Base-by-base conservation (phyloP, 2,888 invertebrate species). In the Cabera pusaria region DNA sequence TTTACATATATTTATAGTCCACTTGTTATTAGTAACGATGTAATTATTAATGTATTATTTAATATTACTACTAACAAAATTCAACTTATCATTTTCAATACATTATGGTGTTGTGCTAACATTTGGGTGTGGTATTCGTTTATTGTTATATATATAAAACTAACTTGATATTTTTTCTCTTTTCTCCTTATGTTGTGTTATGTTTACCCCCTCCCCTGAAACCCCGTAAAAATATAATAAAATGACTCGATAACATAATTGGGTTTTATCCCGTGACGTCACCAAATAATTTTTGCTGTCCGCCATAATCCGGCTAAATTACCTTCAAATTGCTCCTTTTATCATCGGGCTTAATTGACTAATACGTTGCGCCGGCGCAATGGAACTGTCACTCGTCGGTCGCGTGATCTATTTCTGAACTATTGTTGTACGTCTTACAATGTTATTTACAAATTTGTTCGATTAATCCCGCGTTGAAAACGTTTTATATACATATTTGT, bases 401-500 rank as follows among this genome's bases (percentile, higher is more conserved):
- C 63, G 73, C 81, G 77, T 80, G 78, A 47, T 73, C 74, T 74
- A 72, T 78, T 72, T 64, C 49, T 63, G 61, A 38, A 24, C 21
- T 21, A 39, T 51, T 39, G 31, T 34, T 25, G 26, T 27, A 38
- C 56, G 49, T 52, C 49, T 52, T 44, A 39, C 49, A 31, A 43
- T 9, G 20, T 33, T 49, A 46, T 28, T 44, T 36, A 40, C 40
- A 38, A 24, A 38, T 5, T 6, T 1, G n/a, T n/a, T n/a, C n/a
- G n/a, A n/a, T n/a, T n/a, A n/a, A n/a, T n/a, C n/a, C n/a, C n/a
- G n/a, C n/a, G n/a, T n/a, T n/a, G n/a, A n/a, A n/a, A n/a, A n/a
- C n/a, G n/a, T n/a, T n/a, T n/a, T n/a, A n/a, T n/a, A n/a, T n/a
- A n/a, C n/a, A n/a, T n/a, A n/a, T n/a, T n/a, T n/a, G n/a, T n/a